A percentile compares a stretch with the other conserved stretches of the same genome.
Conservation (phyloP, 2,113 vertebrate species). For the Pristiophorus japonicus region DNA sequence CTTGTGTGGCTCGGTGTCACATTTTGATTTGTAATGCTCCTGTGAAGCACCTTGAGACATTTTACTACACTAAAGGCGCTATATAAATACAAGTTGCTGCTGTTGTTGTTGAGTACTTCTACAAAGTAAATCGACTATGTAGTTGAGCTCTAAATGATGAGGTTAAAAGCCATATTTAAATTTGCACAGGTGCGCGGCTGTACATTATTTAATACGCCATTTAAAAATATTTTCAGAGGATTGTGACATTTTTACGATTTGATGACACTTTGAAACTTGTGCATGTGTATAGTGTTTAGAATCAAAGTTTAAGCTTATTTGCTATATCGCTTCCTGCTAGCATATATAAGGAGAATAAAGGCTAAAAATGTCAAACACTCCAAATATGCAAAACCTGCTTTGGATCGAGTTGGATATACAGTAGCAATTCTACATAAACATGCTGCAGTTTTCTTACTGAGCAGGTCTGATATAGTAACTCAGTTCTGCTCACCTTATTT, state of each 20-base stretch:
- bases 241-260: no score
- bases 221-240: neutral
- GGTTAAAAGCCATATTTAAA: neutral
- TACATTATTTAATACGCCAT: neutral
- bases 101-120: neutral
- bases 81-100: no score
- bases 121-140: neutral
- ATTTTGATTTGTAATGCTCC: no score
- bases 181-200: neutral
- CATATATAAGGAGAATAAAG: neutral
- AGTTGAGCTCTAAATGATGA: neutral
- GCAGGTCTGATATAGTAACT: no score
- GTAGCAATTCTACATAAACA: neutral
- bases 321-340: neutral
- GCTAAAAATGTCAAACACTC: neutral
- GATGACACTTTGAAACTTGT: no score
- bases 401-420: neutral
- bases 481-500: neutral
- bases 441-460: neutral
- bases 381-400: neutral
- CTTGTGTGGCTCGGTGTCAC: no score
- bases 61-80: no score
- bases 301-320: neutral
- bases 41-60: no score
- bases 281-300: neutral